Base-by-base conservation (phyloP, 1,140 invertebrate species). In the Orchestia grillus region DNA sequence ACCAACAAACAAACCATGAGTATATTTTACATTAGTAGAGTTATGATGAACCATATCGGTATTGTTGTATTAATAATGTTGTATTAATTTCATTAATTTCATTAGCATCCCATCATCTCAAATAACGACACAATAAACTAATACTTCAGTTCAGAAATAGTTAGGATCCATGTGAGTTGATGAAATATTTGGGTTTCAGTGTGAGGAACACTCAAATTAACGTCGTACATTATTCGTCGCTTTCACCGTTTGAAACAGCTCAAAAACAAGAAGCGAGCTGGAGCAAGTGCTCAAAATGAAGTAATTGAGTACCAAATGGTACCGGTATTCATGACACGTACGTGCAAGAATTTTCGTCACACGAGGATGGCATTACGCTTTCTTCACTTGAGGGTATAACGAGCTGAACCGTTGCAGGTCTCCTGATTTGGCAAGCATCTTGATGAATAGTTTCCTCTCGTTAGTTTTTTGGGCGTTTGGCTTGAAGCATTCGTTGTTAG, bases 401-500 rank as follows among this genome's bases (percentile, higher is more conserved):
- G n/a, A 42, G 8, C 88, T 41, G 43, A 90, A 90, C 88, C 88
- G 88, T 90, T 90, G n/a, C 88, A 41, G 41, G 6, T 41, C 88
- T 87, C 41, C 88, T 44, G 88, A 90, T 90, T 90, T 42, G 88
- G 88, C 43, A 11, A 42, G 88, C 88, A 41, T 90, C 88, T 90
- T 90, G 88, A 90, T 44, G 88, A 44, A 90, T 90, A 44, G 88
- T 28, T 90, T 90, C 88, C 88, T 90, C 88, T 42, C 15, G 88
- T 44, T 44, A 90, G 88, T 90, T 90, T 90, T 90, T 90, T 90
- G n/a, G 88, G 88, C 28, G 88, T 90, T 41, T 90, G 3, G 88
- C 88, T 90, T 11, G 4, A 90, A 90, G 88, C 88, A 90, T 90
- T 90, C 88, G 43, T 87, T 87, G 87, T 90, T 41, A 90, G 88